Conservation (phyloP, 2,888 invertebrate species). For the Orchestes rusci region DNA sequence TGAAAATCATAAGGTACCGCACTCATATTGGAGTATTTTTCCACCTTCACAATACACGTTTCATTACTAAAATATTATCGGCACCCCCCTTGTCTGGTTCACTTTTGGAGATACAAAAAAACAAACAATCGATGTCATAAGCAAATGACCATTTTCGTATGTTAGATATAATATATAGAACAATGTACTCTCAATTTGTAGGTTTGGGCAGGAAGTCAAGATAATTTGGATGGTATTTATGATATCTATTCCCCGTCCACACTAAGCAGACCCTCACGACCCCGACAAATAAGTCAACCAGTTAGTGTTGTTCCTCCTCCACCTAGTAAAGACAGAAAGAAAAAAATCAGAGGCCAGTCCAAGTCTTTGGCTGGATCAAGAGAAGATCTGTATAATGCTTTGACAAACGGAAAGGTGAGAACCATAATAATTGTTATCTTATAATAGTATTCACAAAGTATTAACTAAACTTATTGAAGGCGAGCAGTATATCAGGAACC, state of each 20-base stretch:
- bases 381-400: constrained; percentile 52
- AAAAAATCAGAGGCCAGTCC: constrained; percentile 42
- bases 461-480: constrained; percentile 19
- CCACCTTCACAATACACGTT: no score
- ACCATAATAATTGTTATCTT: no score
- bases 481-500: constrained; percentile 41
- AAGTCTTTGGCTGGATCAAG: constrained; percentile 39
- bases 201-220: constrained; percentile 76
- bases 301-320: constrained; percentile 75
- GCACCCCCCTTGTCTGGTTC: no score
- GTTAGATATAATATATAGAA: not conserved
- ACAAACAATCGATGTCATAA: no score
- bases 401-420: constrained; percentile 45
- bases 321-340: constrained; percentile 53
- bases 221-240: constrained; percentile 65
- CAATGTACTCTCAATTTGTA: constrained; percentile 1
- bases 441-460: not conserved
- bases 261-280: constrained; percentile 60
- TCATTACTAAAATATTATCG: no score
- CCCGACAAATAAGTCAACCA: constrained; percentile 73
- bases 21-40: no score
- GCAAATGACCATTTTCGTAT: no score
- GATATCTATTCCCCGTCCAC: constrained; percentile 59
- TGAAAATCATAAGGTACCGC: constrained; percentile 71
- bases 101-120: no score